Evolutionary conservation across 23 tunicate genomes (phyloP).

Genomic region (Styela clava): DNA sequence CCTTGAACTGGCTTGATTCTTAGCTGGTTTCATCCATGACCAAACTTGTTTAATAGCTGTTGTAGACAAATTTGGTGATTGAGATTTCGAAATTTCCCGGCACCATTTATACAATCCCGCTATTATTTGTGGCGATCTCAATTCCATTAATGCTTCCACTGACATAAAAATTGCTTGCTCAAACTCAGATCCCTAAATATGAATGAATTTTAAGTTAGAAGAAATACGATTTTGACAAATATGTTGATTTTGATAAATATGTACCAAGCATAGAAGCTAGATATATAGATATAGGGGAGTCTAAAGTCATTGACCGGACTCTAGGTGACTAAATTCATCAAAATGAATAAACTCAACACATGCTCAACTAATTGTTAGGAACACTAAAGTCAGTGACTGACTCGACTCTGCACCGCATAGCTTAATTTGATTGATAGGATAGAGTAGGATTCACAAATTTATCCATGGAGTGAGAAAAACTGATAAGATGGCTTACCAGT

Average conservation of each 20-base stretch:
- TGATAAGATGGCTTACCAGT: no score
- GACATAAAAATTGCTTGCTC: constrained; percentile 81
- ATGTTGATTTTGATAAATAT: neutral
- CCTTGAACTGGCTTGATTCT: constrained; percentile 22
- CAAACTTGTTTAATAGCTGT: constrained; percentile 40
- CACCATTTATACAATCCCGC: constrained; percentile 82
- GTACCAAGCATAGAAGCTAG: neutral
- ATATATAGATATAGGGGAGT: neutral
- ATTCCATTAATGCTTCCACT: constrained; percentile 54
- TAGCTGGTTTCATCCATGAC: constrained; percentile 88
- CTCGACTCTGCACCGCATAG: no score
- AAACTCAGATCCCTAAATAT: constrained; percentile 70
- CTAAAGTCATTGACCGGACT: neutral
- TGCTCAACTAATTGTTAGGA: no score
- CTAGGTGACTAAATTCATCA: no score
- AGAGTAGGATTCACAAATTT: no score
- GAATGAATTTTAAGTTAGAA: constrained; percentile 17
- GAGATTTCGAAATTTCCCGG: constrained; percentile 45
- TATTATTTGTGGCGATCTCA: constrained; percentile 57
- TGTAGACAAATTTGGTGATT: neutral
- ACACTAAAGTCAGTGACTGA: no score
- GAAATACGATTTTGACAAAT: neutral
- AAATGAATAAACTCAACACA: no score
- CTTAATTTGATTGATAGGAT: no score
- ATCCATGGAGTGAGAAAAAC: no score